phyloP scores from a whole-genome alignment of 2,888 invertebrate genomes.

The Dorcus parallelipipedus region DNA sequence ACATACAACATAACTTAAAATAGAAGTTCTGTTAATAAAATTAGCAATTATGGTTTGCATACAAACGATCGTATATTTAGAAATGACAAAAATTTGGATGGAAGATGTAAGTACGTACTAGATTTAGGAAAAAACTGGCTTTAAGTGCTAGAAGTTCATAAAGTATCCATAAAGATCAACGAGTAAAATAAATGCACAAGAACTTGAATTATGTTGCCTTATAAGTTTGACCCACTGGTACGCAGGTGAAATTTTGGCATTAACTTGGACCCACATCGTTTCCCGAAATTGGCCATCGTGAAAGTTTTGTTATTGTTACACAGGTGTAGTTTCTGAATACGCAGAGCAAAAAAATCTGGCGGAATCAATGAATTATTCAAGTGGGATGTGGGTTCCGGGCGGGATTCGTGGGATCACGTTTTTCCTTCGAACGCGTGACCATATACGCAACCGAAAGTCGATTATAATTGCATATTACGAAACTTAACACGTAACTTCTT shows the following conservation, averaged over 20 bases:
- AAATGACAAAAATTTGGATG: too few relatives aligned
- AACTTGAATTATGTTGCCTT: neutral
- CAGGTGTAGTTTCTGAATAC: neutral
- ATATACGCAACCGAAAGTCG: neutral
- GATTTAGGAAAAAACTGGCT: too few relatives aligned
- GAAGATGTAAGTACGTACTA: too few relatives aligned
- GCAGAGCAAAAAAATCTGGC: neutral
- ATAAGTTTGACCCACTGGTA: neutral
- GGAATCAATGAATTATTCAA: neutral
- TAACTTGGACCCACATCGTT: neutral
- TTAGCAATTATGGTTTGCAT: too few relatives aligned
- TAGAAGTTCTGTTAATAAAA: too few relatives aligned
- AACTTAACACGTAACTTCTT: too few relatives aligned
- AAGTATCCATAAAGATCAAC: neutral
- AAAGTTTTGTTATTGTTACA: too few relatives aligned
- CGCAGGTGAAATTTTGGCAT: neutral
- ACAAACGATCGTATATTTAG: too few relatives aligned
- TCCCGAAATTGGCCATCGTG: neutral
- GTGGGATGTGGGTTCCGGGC: neutral
- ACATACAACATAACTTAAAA: too few relatives aligned
- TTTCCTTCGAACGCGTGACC: neutral
- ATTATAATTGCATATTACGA: neutral
- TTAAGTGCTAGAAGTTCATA: neutral
- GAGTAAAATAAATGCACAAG: neutral
- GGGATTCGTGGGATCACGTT: neutral